Base-by-base conservation (phyloP, 2,888 invertebrate species). In the Metalampra italica region DNA sequence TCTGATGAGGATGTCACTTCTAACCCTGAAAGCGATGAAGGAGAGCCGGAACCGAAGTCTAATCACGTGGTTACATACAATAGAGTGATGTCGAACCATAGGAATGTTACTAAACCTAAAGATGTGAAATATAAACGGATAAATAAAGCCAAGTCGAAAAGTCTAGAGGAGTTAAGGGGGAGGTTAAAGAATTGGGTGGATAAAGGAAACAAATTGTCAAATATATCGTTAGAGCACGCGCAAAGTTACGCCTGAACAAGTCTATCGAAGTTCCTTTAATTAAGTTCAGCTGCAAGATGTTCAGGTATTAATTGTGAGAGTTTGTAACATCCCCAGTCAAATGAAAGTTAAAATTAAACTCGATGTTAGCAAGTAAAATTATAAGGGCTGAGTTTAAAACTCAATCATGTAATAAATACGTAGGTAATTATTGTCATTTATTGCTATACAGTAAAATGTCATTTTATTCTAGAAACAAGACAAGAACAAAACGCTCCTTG, bases 41-140 rank as follows among this genome's bases (percentile, higher is more conserved):
- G 66, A 9, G 88, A 84, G 15, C 80, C 74, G 1, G 83, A 83
- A 43, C 78, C 71, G 1, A 77, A 71, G 61, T 66, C 87, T 12
- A 90, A 82, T 53, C 93, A 92, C 53, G 94, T 95, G 45, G 94
- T 94, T 11, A 94, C 93, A 1, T 95, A 94, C 82, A 96, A 96
- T 79, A 89, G 96, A 59, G 96, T 96, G 50, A 96, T 96, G 96
- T 95, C 95, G 42, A 96, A 96, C 82, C 96, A 97, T 78, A 91
- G 96, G 56, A 96, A 95, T 46, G 96, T 97, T 45, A 96, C 96
- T 5, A 96, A 96, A 76, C 96, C 96, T 56, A 96, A 96, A 85
- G 96, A 97, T 75, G 96, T 96, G 32, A 96, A 96, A 82, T 96
- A 96, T 85, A 96, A 96, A 77, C 91, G 96, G 69, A 96, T 96